Percentiles rank a stretch among this genome's conserved stretches.
Conservation (phyloP, 2,797 vertebrate species). For the Takifugu rubripes region DNA sequence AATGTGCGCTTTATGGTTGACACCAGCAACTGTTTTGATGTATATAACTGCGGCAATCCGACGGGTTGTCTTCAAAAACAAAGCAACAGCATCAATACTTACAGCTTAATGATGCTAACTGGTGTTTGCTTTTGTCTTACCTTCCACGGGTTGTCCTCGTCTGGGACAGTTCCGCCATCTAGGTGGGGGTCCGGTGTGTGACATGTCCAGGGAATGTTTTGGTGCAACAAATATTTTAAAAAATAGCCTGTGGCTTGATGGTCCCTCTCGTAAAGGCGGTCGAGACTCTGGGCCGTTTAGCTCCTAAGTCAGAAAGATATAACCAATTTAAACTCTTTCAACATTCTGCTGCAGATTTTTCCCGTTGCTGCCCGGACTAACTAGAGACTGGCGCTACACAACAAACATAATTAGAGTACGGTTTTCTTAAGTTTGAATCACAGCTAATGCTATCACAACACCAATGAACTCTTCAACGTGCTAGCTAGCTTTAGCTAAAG, state of each 20-base stretch:
- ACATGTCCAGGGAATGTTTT: constrained; percentile 65
- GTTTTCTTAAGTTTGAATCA: constrained; percentile 21
- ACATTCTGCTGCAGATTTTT: constrained; percentile 21
- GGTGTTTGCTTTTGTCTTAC: constrained; percentile 64
- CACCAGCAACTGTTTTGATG: no score
- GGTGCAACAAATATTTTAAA: not conserved
- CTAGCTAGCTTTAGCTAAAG: constrained; percentile 25
- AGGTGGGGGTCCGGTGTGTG: constrained; percentile 89
- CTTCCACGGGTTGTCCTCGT: constrained; percentile 92
- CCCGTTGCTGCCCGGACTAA: constrained; percentile 9
- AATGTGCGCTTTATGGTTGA: no score
- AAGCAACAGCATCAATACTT: not conserved
- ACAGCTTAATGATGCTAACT: not conserved
- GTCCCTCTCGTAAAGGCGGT: constrained; percentile 22
- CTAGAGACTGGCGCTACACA: not conserved
- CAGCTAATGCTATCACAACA: constrained; percentile 36
- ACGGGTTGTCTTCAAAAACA: no score
- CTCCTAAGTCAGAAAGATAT: constrained; percentile 32
- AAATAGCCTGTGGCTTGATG: constrained; percentile 12
- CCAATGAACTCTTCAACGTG: constrained; percentile 15
- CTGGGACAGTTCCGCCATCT: constrained; percentile 94
- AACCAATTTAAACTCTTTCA: constrained; percentile 22
- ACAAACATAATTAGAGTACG: not conserved
- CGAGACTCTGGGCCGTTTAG: constrained; percentile 43
- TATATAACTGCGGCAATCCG: no score